Evolutionary conservation across 1,140 invertebrate genomes (phyloP).

Genomic region (Drosophila ficusphila): DNA sequence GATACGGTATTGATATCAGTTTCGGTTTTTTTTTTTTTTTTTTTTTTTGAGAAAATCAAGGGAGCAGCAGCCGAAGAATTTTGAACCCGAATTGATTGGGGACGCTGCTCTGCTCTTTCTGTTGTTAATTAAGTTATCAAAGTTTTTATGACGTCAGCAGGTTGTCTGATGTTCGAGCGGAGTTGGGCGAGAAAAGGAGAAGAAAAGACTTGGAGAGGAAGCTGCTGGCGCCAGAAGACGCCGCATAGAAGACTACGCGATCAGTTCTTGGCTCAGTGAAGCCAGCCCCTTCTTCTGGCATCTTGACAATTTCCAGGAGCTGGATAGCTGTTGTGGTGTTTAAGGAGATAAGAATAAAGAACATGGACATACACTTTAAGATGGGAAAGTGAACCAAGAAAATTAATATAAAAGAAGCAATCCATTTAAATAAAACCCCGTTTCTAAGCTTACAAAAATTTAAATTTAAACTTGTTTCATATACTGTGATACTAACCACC

Average conservation of each 20-base stretch:
- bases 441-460: no score
- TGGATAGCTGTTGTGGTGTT: neutral
- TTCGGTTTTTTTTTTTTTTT: neutral
- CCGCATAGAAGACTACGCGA: constrained; percentile 48
- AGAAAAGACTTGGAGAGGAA: neutral
- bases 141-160: constrained; percentile 78
- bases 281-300: constrained; percentile 17
- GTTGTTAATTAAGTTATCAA: constrained; percentile 81
- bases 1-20: neutral
- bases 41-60: neutral
- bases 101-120: constrained; percentile 12
- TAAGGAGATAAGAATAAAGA: neutral
- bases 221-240: constrained; percentile 67
- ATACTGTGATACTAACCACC: no score
- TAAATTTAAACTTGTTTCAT: no score
- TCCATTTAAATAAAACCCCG: no score
- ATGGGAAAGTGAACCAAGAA: no score
- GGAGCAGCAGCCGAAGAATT: constrained; percentile 18
- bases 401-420: no score
- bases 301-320: constrained; percentile 35
- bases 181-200: neutral
- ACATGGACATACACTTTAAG: neutral
- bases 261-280: constrained; percentile 3
- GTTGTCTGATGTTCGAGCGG: neutral
- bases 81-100: constrained; percentile 19